phyloP scores from a whole-genome alignment of 2,113 vertebrate species.

The Alligator sinensis region DNA sequence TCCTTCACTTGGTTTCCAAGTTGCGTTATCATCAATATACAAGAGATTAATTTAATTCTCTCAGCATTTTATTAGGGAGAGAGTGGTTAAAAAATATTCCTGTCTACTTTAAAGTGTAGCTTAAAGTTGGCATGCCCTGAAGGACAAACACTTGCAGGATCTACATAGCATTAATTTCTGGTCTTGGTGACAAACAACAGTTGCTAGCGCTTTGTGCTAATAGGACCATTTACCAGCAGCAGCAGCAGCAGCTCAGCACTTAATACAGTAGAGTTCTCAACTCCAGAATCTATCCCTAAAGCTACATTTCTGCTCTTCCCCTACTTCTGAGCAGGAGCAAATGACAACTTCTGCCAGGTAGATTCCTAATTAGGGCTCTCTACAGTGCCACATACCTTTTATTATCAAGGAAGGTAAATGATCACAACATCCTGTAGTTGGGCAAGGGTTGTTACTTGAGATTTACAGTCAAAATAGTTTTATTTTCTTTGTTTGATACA shows the following conservation, averaged over 20 bases:
- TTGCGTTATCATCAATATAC: too few species aligned
- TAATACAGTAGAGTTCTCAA: background rate
- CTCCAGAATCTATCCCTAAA: background rate
- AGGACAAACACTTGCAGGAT: background rate
- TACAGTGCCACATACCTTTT: accelerated
- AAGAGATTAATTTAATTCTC: too few species aligned
- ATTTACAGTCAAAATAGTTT: conserved; percentile 2
- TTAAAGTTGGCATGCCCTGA: background rate
- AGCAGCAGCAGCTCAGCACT: too few species aligned
- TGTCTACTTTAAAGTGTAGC: too few species aligned
- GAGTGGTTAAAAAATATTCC: too few species aligned
- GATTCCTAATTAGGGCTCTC: accelerated
- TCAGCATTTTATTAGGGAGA: too few species aligned
- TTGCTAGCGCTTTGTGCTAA: background rate
- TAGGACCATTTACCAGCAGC: background rate
- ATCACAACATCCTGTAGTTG: too few species aligned
- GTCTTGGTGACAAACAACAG: background rate
- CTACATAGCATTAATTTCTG: background rate
- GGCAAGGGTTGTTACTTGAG: background rate
- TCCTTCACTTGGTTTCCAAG: too few species aligned
- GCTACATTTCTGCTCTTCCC: background rate
- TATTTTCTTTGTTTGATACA: conserved; percentile 82
- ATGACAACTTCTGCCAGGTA: background rate
- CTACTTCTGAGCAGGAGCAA: background rate
- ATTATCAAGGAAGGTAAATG: background rate